These are phyloP conservation scores for Acanthosoma haemorrhoidale DNA, from an alignment of 2,888 invertebrate genomes.

Conservation along the genomic window DNA sequence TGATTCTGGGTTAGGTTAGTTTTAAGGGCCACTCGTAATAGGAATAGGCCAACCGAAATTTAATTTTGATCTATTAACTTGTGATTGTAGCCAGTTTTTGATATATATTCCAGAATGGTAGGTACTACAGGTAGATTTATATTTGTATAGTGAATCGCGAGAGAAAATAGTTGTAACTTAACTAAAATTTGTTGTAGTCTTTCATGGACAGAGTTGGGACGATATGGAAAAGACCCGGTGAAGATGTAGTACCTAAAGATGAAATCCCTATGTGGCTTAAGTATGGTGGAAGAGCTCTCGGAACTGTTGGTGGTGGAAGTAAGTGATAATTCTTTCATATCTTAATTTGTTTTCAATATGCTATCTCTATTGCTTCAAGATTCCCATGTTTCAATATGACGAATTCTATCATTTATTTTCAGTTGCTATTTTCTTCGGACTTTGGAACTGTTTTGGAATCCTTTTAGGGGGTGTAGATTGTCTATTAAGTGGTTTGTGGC, in stretches of 20 bases:
- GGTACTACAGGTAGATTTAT: not conserved
- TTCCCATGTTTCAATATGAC: not conserved
- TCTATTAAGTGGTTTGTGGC: conserved; percentile 74
- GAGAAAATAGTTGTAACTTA: not conserved
- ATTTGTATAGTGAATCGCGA: not conserved
- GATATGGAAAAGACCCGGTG: conserved; percentile 75
- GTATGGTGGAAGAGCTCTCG: conserved; percentile 75
- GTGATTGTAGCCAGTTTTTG: not conserved
- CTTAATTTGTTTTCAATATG: not conserved
- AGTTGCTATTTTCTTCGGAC: conserved; percentile 81
- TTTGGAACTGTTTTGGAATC: conserved; percentile 67
- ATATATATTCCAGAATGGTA: not conserved
- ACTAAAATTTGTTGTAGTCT: conserved; percentile 55
- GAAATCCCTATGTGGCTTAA: conserved; percentile 86
- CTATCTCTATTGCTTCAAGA: not conserved
- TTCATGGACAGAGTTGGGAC: conserved; percentile 72
- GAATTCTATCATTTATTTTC: conserved; percentile 44
- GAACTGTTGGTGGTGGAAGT: conserved; percentile 79
- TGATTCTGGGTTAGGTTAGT: not conserved
- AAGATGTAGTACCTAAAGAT: conserved; percentile 70
- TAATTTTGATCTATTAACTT: not conserved
- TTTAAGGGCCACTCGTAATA: not conserved
- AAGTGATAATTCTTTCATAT: conserved; percentile 50
- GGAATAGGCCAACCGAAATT: not conserved
- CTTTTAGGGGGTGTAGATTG: conserved; percentile 58